phyloP scores from a whole-genome alignment of 2,113 vertebrate genomes.

The Leptobrachium ailaonicum region DNA sequence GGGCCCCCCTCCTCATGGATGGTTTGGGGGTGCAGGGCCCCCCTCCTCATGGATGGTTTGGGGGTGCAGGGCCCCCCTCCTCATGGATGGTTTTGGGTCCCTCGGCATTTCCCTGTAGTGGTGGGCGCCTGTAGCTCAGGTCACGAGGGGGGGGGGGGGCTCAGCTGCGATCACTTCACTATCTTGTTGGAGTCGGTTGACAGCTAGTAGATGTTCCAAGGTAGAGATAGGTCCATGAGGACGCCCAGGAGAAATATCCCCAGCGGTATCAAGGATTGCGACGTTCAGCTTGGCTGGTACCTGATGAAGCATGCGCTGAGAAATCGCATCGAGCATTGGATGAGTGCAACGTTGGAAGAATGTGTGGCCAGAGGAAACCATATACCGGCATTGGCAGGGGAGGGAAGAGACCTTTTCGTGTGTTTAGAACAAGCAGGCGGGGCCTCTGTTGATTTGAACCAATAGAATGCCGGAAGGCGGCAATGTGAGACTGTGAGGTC shows the following conservation, averaged over 20 bases:
- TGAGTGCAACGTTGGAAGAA: rapidly evolving
- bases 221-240: slow-evolving; percentile 86
- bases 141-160: too few species aligned
- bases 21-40: too few species aligned
- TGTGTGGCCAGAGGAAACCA: rapidly evolving
- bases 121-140: not conserved
- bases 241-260: not conserved
- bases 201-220: slow-evolving; percentile 91
- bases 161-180: slow-evolving; percentile 70
- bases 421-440: not conserved
- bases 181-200: slow-evolving; percentile 90
- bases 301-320: not conserved
- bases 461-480: too few species aligned
- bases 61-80: too few species aligned
- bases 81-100: too few species aligned
- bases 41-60: too few species aligned
- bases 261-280: not conserved
- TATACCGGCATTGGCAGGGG: rapidly evolving
- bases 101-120: too few species aligned
- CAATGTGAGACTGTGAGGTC: too few species aligned
- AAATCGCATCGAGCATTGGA: not conserved
- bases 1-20: too few species aligned
- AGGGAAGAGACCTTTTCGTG: not conserved
- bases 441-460: too few species aligned
- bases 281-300: not conserved